Evolutionary conservation across 2,797 vertebrate genomes (phyloP).

Genomic region (Rhabdophis nuchalis): DNA sequence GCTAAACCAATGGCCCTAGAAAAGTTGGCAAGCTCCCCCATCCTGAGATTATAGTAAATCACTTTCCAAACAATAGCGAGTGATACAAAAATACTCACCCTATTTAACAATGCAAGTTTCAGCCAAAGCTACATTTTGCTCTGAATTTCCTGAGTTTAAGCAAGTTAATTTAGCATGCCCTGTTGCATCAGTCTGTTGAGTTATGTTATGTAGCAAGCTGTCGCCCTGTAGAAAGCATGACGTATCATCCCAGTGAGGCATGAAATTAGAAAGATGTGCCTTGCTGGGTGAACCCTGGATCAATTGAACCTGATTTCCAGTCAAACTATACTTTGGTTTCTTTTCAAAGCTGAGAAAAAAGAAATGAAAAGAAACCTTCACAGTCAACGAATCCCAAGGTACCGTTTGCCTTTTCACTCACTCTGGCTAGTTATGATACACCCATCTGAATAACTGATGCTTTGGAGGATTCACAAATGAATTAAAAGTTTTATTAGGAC

Average conservation of each 20-base stretch:
- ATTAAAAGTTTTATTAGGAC: neutral
- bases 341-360: conserved; percentile 40
- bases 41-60: neutral
- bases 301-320: conserved; percentile 68
- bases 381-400: neutral
- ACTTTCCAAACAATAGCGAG: neutral
- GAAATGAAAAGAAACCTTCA: neutral
- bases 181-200: conserved; percentile 63
- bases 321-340: conserved; percentile 68
- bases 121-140: conserved; percentile 44
- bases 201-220: conserved; percentile 73
- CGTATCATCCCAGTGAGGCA: conserved; percentile 65
- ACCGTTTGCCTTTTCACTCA: too few relatives aligned
- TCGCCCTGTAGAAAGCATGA: conserved; percentile 64
- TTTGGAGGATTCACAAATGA: neutral
- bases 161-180: conserved; percentile 65
- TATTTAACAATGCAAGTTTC: conserved; percentile 31
- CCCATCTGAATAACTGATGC: neutral
- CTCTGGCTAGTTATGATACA: neutral
- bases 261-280: conserved; percentile 77
- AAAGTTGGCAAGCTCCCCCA: neutral
- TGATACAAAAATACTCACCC: neutral
- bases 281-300: conserved; percentile 72
- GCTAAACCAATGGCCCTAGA: neutral
- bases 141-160: conserved; percentile 45